Base-by-base conservation (phyloP, 2,797 vertebrate genomes). In the Cichlasoma orientale region DNA sequence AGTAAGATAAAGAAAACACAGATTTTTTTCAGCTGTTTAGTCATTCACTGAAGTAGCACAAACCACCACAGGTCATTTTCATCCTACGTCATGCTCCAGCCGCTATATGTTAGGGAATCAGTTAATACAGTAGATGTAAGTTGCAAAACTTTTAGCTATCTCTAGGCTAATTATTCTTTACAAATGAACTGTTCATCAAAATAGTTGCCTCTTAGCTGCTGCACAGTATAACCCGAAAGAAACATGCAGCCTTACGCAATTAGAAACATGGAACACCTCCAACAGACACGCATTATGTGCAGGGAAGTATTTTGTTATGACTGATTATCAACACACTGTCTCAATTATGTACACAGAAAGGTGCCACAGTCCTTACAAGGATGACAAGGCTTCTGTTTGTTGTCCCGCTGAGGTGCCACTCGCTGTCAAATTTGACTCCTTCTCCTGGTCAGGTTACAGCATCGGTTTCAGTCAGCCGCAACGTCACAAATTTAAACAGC, bases 301-400 rank as follows among this genome's bases (percentile, higher is more conserved):
- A 72, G 56, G 56, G 61, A 84, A 61, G 29, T 59, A 74, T 74
- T 84, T 88, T 72, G 66, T 82, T 75, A 61, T 77, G 75, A 88
- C 57, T 78, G 44, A 80, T 80, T 71, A 86, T 82, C 72, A 88
- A 83, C 77, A 87, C 41, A 70, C 75, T 74, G 61, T 90, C 69
- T 86, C 47, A 69, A 13, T 76, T 77, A 47, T 80, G 63, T 80
- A 83, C 50, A 83, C 84, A 82, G 50, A 78, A 54, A 74, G 59
- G 68, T 70, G 54, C 73, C 61, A 50, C 54, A 11, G 55, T 80
- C 59, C 69, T 56, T 73, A 85, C 31, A 73, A 76, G 78, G 75
- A 82, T 57, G 23, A 68, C 47, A 5, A 14, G 54, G 31, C 55
- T 29, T 77, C 58, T 88, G 70, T 78, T 59, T 77, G 56, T 84